Conservation (phyloP, 2,797 vertebrate species). For the Phataginus tetradactyla region DNA sequence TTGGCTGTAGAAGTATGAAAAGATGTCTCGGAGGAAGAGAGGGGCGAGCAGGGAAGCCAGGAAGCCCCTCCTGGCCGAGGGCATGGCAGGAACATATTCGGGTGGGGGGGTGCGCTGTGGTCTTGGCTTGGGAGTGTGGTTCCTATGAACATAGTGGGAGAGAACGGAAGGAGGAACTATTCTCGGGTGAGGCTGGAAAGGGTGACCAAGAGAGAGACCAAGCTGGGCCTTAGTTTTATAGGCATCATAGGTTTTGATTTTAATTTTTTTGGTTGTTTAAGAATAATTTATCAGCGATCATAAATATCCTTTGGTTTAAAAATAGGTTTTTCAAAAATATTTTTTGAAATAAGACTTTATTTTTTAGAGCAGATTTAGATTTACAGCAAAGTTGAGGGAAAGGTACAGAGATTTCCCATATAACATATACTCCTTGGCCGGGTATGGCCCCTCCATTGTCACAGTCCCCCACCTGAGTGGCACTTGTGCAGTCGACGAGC, state of each 20-base stretch:
- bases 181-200: background rate
- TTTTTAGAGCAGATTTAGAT: background rate
- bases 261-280: too few species aligned
- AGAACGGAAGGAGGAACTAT: background rate
- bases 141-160: background rate
- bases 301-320: background rate
- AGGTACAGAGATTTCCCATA: background rate
- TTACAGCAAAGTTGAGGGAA: background rate
- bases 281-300: background rate
- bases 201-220: background rate
- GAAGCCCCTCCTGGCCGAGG: background rate
- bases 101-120: background rate
- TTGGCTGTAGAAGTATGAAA: background rate
- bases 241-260: background rate
- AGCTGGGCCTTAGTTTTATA: background rate
- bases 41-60: background rate
- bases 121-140: fast-evolving
- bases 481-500: fast-evolving
- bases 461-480: background rate
- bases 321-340: too few species aligned
- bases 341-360: background rate
- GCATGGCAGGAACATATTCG: background rate
- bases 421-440: too few species aligned
- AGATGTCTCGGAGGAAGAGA: background rate
- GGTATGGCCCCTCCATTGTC: background rate